Percentiles rank a stretch among this genome's conserved stretches.
phyloP scores from a whole-genome alignment of 2,797 vertebrate genomes.

The Protonibea diacanthus region DNA sequence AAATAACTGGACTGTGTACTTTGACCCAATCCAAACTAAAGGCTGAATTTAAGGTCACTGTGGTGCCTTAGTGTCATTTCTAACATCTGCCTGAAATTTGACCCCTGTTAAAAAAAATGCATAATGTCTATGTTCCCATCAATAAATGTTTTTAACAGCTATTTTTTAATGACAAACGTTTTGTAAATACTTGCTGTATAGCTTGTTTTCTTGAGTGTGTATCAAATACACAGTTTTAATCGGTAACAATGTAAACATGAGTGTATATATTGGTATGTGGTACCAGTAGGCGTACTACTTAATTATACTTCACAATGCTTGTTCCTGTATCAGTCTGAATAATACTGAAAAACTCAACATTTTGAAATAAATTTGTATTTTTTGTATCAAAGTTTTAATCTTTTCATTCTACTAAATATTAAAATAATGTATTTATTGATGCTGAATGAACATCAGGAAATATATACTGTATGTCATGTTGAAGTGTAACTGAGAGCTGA shows the following conservation, averaged over 20 bases:
- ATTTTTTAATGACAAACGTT: slow-evolving; percentile 64
- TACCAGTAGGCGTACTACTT: slow-evolving; percentile 34
- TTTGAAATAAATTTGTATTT: slow-evolving; percentile 71
- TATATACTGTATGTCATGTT: not conserved
- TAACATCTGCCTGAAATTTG: slow-evolving; percentile 55
- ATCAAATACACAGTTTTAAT: slow-evolving; percentile 71
- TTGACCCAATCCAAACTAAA: slow-evolving; percentile 57
- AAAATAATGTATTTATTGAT: not conserved
- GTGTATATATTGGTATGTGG: slow-evolving; percentile 57
- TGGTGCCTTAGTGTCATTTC: slow-evolving; percentile 66
- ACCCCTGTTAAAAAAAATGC: slow-evolving; percentile 28
- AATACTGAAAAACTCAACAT: slow-evolving; percentile 30
- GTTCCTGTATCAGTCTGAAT: slow-evolving; percentile 37
- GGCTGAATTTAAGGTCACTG: slow-evolving; percentile 49
- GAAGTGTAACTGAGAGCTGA: not conserved
- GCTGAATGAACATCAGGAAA: not conserved
- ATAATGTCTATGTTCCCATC: slow-evolving; percentile 9
- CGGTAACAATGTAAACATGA: slow-evolving; percentile 41
- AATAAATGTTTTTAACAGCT: slow-evolving; percentile 15
- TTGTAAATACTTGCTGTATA: slow-evolving; percentile 77
- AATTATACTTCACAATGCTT: slow-evolving; percentile 30
- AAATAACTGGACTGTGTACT: slow-evolving; percentile 59
- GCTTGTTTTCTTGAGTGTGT: slow-evolving; percentile 67
- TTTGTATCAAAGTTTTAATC: slow-evolving; percentile 52
- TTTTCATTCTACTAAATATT: slow-evolving; percentile 13